Base-by-base conservation (phyloP, 2,797 vertebrate genomes). In the Carapus acus region DNA sequence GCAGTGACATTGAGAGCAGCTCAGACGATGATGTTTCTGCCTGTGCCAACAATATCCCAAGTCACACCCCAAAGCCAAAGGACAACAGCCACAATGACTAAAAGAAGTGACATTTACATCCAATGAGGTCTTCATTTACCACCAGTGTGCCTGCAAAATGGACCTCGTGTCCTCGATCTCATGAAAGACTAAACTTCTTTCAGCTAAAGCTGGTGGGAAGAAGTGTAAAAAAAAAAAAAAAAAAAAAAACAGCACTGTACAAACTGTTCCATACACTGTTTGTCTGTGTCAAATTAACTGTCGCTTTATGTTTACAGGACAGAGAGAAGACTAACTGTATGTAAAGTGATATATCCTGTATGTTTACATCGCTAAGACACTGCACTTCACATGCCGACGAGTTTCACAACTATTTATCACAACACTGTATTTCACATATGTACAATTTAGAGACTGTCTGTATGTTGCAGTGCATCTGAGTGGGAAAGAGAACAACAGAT, bases 1-100 rank as follows among this genome's bases (percentile, higher is more conserved):
- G 96, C 60, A 99, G 96, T 8, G 96, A 99, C 24, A 81, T 97
- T 1, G 96, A 99, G 69, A 98, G 91, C 90, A 97, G 92, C 82
- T 97, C 96, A 0, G 96, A 99, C 12, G 96, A 98, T 49, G 94
- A 98, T 34, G 84, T 89, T 2, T 56, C 77, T 21, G 55, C 73
- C 29, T 58, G 15, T 14, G 23, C 46, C 49, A 60, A 73, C 59
- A 87, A 64, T 74, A 86, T 73, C 8, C 15, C 43, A 16, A 46
- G n/a, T 22, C 68, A 60, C 43, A 64, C 33, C 53, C 19, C 37
- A n/a, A 64, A 61, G 19, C 43, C 69, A 6, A 94, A 92, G 29
- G 86, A 89, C 44, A 88, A 86, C 11, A 87, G 87, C 48, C 88
- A 89, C 77, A 67, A 81, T 51, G 6, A 20, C 22, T 22, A 42